Evolutionary conservation across 2,113 vertebrate species (phyloP).

Genomic region (Sceloporus undulatus): DNA sequence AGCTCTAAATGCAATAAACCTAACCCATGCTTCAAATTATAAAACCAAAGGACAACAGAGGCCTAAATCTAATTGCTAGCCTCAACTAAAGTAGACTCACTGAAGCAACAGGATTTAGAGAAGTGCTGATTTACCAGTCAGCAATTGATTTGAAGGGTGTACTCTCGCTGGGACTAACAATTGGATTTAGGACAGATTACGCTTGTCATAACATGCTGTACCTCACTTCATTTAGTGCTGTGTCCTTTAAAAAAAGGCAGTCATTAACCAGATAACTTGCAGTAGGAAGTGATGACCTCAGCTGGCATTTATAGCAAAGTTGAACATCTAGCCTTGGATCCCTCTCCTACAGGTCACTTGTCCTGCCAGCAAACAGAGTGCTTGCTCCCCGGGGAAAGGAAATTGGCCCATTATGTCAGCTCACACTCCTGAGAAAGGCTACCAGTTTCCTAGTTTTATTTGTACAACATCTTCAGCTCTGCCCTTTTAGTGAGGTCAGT

Average conservation of each 20-base stretch:
- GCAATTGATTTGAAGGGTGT: too few species aligned
- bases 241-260: slow-evolving; percentile 36
- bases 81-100: too few species aligned
- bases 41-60: not conserved
- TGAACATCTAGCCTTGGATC: slow-evolving; percentile 55
- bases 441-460: slow-evolving; percentile 45
- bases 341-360: slow-evolving; percentile 74
- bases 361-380: slow-evolving; percentile 68
- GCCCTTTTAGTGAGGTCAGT: slow-evolving; percentile 75
- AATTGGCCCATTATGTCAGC: slow-evolving; percentile 76
- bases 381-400: slow-evolving; percentile 72
- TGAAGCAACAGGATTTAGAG: too few species aligned
- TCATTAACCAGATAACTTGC: slow-evolving; percentile 58
- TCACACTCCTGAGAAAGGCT: slow-evolving; percentile 72
- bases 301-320: slow-evolving; percentile 72
- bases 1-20: not conserved
- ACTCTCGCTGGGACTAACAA: too few species aligned
- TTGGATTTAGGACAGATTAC: not conserved
- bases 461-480: slow-evolving; percentile 59
- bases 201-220: slow-evolving; percentile 1
- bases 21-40: not conserved
- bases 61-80: too few species aligned
- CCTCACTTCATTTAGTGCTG: not conserved
- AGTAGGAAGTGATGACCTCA: slow-evolving; percentile 65
- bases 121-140: too few species aligned